Evolutionary conservation across 1,140 invertebrate genomes (phyloP), one percentile per base, ranked within the genome.

Genomic region (Maniola jurtina): DNA sequence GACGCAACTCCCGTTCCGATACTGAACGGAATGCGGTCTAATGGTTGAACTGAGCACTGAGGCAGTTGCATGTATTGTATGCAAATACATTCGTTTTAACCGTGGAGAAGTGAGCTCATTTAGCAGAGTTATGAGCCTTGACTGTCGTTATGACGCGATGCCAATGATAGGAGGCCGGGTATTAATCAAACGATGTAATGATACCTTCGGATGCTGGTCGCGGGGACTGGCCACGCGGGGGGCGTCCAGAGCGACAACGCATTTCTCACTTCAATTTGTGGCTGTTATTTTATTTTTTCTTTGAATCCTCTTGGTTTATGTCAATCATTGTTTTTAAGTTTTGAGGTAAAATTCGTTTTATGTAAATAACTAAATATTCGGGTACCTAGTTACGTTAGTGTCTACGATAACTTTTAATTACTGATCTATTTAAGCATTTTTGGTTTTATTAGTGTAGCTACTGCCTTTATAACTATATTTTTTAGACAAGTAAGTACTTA

Each of bases 201-300:
- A 84, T 81, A 77, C 75, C 76, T 70, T 72, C 64, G 76, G 69
- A 73, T 68, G 71, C 71, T 66, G 66, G 64, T 56, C 62, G 65
- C 68, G 56, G 66, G 61, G 62, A 60, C 14, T 68, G 66, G 68
- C 76, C 66, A 72, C 76, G 62, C 78, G 79, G 79, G 80, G 80
- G 83, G 81, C 73, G 75, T 67, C 70, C 76, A 61, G 58, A 48
- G 68, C 77, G 80, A 83, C 83, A 81, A 79, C 77, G 78, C 78
- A 85, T 89, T 86, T 86, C 81, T 87, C 83, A 87, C 82, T 85
- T 86, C 76, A 80, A 83, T 81, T 82, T 81, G 80, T 84, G 55
- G 74, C 72, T 70, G 36, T 81, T 82, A 11, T 83, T 77, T 84
- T 86, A 33, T 52, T 42, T 66, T 55, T 55, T 35, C 6, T 5